A percentile compares a stretch with the other conserved stretches of the same genome.
Evolutionary conservation across 2,113 vertebrate genomes (phyloP).

Genomic region (Struthidea cinerea): DNA sequence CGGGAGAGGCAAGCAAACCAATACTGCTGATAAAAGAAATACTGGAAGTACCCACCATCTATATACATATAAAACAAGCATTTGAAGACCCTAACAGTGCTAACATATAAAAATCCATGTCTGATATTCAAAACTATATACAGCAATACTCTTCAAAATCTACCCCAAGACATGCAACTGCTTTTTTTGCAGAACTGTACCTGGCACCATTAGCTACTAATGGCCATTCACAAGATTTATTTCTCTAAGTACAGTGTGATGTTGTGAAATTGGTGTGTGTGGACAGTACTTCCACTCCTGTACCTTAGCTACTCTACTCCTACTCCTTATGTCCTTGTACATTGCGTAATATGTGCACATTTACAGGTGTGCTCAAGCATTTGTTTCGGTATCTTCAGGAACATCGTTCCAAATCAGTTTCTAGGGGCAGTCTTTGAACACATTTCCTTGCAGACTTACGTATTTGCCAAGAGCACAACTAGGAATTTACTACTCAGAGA

Average conservation of each 20-base stretch:
- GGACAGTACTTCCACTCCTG: neutral
- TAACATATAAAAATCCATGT: neutral
- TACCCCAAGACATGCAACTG: neutral
- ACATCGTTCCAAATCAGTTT: constrained; percentile 9
- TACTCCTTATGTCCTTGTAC: neutral
- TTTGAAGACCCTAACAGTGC: neutral
- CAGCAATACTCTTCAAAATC: neutral
- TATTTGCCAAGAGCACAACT: constrained; percentile 27
- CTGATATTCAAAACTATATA: neutral
- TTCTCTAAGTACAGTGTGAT: constrained; percentile 25
- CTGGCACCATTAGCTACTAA: neutral
- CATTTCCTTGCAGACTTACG: neutral
- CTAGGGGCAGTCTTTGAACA: constrained; percentile 8
- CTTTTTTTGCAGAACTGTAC: neutral
- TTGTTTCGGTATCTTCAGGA: constrained; percentile 7
- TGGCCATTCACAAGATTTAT: constrained; percentile 11
- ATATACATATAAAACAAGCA: neutral
- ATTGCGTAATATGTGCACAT: neutral
- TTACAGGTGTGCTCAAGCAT: neutral
- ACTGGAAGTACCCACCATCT: neutral
- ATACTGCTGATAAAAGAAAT: neutral
- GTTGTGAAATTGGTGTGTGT: neutral
- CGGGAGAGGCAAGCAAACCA: neutral
- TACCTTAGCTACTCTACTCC: neutral
- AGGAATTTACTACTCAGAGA: constrained; percentile 16